Base-by-base conservation (phyloP, 2,113 vertebrate genomes). In the Globicephala melas region DNA sequence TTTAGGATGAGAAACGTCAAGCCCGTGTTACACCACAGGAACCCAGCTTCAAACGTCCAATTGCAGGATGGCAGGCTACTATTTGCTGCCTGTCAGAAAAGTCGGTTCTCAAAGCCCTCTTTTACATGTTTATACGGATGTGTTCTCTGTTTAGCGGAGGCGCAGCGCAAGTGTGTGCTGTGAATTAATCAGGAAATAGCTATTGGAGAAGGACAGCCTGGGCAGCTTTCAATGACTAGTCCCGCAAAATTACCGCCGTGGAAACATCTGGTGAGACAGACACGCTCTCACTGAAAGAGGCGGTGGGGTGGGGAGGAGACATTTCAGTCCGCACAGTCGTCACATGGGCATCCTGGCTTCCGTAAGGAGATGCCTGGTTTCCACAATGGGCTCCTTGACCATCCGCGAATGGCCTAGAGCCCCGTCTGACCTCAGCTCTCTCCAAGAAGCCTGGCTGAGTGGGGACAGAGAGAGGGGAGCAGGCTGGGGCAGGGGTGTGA, bases 181-280 rank as follows among this genome's bases (percentile, higher is more conserved):
- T 77, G 95, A 95, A 96, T 97, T 92, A 94, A 97, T 96, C 90
- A 91, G 94, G 87, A 95, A 73, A 62, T 0, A 70, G 90, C 90
- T 85, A 13, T 26, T 47, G 0, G 71, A 70, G 92, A 74, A 94
- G 81, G 94, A 93, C 77, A 67, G 93, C 81, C 20, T 0, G 20
- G 94, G 94, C 94, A 86, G 91, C 92, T 92, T 63, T 89, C 96
- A 93, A 41, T 15, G 67, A 65, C 91, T 65, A 33, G 84, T 73
- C 81, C 94, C 1, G 6, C 87, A 81, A 94, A 91, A 92, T 89
- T 50, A 83, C 85, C 14, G 3, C 88, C 63, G 50, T 21, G 28
- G 88, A 96, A 92, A 95, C 74, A 95, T 85, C 84, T 95, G 80
- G 88, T 0, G 6, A 85, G 93, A 81, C 94, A 76, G 89, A 95